Conservation (phyloP, 2,797 vertebrate genomes). For the Poeciliopsis gracilis region DNA sequence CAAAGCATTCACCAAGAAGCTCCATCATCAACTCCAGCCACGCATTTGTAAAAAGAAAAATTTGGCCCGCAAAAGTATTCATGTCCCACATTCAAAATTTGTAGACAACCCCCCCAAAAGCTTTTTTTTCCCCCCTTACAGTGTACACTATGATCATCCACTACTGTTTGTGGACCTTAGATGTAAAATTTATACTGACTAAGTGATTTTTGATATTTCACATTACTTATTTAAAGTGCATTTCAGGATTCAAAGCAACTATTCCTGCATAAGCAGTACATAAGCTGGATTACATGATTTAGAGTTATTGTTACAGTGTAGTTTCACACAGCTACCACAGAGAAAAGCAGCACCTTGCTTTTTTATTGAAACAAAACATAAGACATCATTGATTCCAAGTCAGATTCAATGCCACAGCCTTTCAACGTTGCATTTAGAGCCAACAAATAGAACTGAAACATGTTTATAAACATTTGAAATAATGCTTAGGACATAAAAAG, state of each 20-base stretch:
- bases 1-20: not conserved
- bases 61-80: no score
- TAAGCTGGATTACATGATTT: conserved; percentile 8
- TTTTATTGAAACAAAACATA: not conserved
- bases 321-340: conserved; percentile 8
- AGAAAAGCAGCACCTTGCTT: not conserved
- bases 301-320: conserved; percentile 25
- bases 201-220: conserved; percentile 13
- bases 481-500: not conserved
- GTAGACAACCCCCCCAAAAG: not conserved
- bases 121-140: not conserved
- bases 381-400: not conserved
- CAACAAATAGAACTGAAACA: not conserved
- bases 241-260: conserved; percentile 45
- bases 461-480: not conserved
- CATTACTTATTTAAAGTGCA: conserved; percentile 43
- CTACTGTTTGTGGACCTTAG: not conserved
- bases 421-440: not conserved
- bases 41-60: not conserved
- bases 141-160: not conserved
- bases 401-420: not conserved
- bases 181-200: not conserved
- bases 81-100: not conserved
- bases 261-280: conserved; percentile 48
- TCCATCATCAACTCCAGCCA: conserved; percentile 2